phyloP scores from a whole-genome alignment of 1,140 invertebrate genomes.

The Drosophila setifemur region DNA sequence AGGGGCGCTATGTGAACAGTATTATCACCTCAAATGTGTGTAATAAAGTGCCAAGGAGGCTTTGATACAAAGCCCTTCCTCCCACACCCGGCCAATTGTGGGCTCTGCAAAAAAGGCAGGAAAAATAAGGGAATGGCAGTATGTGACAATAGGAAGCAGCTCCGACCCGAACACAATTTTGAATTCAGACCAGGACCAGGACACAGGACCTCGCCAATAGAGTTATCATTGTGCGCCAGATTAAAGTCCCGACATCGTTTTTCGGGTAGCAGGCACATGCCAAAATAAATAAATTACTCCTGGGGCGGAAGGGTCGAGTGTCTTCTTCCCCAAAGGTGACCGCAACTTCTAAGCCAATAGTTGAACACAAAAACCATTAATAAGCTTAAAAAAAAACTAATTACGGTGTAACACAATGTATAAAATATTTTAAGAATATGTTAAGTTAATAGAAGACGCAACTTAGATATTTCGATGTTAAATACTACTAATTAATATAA shows the following conservation, averaged over 20 bases:
- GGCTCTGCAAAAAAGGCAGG: conserved; percentile 7
- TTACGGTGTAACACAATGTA: too few species aligned
- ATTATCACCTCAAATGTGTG: conserved; percentile 80
- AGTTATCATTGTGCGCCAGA: conserved; percentile 69
- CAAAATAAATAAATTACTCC: conserved; percentile 70
- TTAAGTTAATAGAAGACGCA: too few species aligned
- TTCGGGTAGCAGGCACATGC: conserved; percentile 55
- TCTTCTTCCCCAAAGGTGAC: conserved; percentile 19
- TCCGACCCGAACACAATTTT: background rate
- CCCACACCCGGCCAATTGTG: conserved; percentile 14
- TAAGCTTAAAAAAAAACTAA: too few species aligned
- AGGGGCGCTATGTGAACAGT: conserved; percentile 54
- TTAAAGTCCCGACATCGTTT: conserved; percentile 43
- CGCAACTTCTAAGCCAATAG: background rate
- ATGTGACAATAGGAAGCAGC: conserved; percentile 50
- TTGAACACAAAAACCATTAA: background rate
- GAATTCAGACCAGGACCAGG: conserved; percentile 7
- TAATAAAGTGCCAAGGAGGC: conserved; percentile 66
- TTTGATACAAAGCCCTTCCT: conserved; percentile 44
- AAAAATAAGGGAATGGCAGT: conserved; percentile 35
- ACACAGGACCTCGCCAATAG: conserved; percentile 62
- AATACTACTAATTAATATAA: too few species aligned
- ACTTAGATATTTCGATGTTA: too few species aligned
- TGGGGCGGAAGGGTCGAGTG: conserved; percentile 24
- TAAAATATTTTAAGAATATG: too few species aligned